These are phyloP conservation scores for Podarcis siculus DNA, from an alignment of 2,797 vertebrate genomes.

Conservation along the genomic window DNA sequence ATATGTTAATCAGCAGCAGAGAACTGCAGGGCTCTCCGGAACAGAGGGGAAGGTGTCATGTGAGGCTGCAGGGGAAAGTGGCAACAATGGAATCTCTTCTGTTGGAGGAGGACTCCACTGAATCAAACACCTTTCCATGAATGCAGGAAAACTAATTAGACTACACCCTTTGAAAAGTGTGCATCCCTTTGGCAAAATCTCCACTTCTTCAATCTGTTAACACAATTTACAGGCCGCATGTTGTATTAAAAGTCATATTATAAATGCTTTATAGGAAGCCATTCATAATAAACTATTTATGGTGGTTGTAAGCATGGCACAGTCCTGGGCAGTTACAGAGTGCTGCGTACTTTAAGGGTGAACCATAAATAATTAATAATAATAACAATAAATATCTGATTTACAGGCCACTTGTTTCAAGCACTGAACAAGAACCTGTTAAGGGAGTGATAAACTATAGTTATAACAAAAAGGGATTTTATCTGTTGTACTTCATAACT, in stretches of 20 bases:
- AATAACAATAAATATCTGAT: slow-evolving; percentile 2
- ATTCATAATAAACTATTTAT: slow-evolving; percentile 12
- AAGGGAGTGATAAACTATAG: slow-evolving; percentile 30
- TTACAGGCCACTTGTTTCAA: slow-evolving; percentile 13
- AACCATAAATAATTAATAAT: slow-evolving; percentile 41
- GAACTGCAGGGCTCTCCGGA: neutral
- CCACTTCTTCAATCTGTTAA: neutral
- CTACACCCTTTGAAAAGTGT: neutral
- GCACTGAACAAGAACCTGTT: neutral
- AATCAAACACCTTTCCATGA: neutral
- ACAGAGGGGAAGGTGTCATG: no score
- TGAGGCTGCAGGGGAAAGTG: no score
- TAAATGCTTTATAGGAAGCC: slow-evolving; percentile 22
- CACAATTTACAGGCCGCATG: neutral
- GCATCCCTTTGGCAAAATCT: neutral
- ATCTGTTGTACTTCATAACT: slow-evolving; percentile 20
- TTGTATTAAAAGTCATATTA: slow-evolving; percentile 11
- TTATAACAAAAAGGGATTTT: slow-evolving; percentile 28
- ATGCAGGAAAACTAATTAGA: neutral
- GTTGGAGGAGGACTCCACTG: neutral
- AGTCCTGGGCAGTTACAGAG: slow-evolving; percentile 4
- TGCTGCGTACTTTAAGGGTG: slow-evolving; percentile 17
- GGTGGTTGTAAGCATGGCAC: neutral
- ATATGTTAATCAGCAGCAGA: neutral
- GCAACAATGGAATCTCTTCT: neutral